Evolutionary conservation across 2,888 invertebrate genomes (phyloP).

Genomic region (Ennomos fuscantarius): DNA sequence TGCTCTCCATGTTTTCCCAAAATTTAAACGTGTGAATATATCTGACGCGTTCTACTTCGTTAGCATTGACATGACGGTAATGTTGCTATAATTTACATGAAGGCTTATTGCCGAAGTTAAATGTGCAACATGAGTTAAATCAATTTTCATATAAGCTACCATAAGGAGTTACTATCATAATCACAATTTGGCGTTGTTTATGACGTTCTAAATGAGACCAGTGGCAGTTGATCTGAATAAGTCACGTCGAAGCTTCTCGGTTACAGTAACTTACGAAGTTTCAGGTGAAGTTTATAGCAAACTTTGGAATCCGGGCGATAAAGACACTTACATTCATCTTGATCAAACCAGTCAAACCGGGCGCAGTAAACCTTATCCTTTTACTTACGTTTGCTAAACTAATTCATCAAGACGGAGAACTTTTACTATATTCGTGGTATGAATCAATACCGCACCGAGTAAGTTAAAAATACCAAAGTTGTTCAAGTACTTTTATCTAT

Average conservation of each 20-base stretch:
- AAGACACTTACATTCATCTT: slow-evolving; percentile 30
- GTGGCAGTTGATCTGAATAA: slow-evolving; percentile 12
- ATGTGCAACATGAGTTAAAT: slow-evolving; percentile 29
- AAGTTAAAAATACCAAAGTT: slow-evolving; percentile 30
- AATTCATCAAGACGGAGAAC: slow-evolving; percentile 36
- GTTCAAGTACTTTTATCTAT: not conserved
- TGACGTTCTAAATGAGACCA: slow-evolving; percentile 8
- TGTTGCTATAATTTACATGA: slow-evolving; percentile 35
- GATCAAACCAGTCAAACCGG: slow-evolving; percentile 33
- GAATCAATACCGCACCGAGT: slow-evolving; percentile 24
- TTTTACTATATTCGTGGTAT: slow-evolving; percentile 31
- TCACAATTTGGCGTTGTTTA: slow-evolving; percentile 4
- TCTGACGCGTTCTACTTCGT: slow-evolving; percentile 27
- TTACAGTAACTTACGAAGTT: slow-evolving; percentile 19
- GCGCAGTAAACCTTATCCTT: slow-evolving; percentile 32
- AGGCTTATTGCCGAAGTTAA: slow-evolving; percentile 34
- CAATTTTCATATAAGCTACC: slow-evolving; percentile 31
- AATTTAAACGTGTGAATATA: slow-evolving; percentile 25
- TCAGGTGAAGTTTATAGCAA: slow-evolving; percentile 13
- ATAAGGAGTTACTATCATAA: slow-evolving; percentile 9
- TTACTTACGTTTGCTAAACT: slow-evolving; percentile 36
- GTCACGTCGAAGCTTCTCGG: slow-evolving; percentile 11
- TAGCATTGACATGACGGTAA: slow-evolving; percentile 36
- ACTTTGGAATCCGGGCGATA: slow-evolving; percentile 26
- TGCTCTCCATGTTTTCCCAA: slow-evolving; percentile 23